Evolutionary conservation across 2,888 invertebrate species (phyloP).

Genomic region (Platycheirus rosarum): DNA sequence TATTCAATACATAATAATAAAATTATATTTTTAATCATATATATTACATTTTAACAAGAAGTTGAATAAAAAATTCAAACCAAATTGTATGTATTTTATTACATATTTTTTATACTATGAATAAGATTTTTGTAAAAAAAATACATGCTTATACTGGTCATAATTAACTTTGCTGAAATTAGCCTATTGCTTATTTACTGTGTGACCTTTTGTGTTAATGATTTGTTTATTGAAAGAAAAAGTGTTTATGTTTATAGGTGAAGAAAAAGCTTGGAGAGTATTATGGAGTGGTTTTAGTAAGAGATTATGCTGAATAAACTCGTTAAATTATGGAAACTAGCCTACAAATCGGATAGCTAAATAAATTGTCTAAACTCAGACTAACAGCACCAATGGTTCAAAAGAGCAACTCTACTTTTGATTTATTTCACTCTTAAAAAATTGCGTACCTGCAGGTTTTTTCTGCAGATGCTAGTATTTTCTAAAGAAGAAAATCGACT

Average conservation of each 20-base stretch:
- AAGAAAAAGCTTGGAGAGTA: constrained; percentile 31
- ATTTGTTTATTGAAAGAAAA: constrained; percentile 33
- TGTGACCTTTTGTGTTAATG: constrained; percentile 63
- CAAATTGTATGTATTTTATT: constrained; percentile 9
- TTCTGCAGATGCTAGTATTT: constrained; percentile 7
- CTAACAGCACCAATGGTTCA: constrained; percentile 67
- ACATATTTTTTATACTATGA: constrained; percentile 4
- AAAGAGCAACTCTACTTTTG: constrained; percentile 49
- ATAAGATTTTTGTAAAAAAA: constrained; percentile 26
- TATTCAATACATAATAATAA: constrained; percentile 53
- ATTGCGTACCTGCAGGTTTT: too few relatives aligned
- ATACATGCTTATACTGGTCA: constrained; percentile 63
- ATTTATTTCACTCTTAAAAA: constrained; percentile 40
- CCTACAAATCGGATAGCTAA: constrained; percentile 33
- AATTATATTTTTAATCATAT: constrained; percentile 21
- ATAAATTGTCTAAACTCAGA: constrained; percentile 67
- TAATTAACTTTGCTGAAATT: constrained; percentile 41
- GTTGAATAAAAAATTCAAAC: constrained; percentile 29
- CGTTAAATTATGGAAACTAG: constrained; percentile 27
- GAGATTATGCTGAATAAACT: constrained; percentile 41
- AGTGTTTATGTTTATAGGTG: constrained; percentile 1
- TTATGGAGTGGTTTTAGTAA: constrained; percentile 53
- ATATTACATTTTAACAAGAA: constrained; percentile 45
- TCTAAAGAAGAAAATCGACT: constrained; percentile 5
- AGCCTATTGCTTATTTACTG: constrained; percentile 42